Evolutionary conservation across 35 echinoderm and acorn worm species (phyloP).

Genomic region (Apostichopus japonicus): DNA sequence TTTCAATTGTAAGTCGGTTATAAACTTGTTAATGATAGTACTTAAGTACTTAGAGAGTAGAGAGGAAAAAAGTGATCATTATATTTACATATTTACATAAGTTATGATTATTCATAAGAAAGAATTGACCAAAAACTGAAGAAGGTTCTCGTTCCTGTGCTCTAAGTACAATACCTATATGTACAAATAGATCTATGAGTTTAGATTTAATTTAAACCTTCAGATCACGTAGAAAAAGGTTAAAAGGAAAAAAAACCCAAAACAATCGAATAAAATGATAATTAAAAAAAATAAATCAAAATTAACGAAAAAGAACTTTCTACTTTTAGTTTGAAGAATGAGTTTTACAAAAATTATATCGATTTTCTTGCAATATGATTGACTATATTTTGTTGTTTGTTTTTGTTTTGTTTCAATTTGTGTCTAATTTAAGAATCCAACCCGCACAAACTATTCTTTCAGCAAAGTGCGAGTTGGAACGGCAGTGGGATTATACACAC

Average conservation of each 20-base stretch:
- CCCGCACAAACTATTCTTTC: too few relatives aligned
- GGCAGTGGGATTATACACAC: too few relatives aligned
- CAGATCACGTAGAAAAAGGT: neutral
- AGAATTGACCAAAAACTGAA: neutral
- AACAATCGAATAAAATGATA: neutral
- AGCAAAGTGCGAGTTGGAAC: too few relatives aligned
- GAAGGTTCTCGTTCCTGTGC: neutral
- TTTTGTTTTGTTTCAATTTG: too few relatives aligned
- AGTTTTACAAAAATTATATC: neutral
- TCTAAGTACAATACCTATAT: constrained; percentile 40
- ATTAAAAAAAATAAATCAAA: neutral
- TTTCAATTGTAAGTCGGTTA: neutral
- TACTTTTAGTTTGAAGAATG: neutral
- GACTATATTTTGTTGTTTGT: neutral
- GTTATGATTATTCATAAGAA: constrained; percentile 16
- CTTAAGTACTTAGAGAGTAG: constrained; percentile 8
- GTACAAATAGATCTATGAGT: neutral
- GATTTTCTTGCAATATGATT: neutral
- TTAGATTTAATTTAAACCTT: neutral
- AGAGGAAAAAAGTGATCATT: neutral
- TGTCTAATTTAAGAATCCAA: too few relatives aligned
- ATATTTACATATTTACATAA: constrained; percentile 43
- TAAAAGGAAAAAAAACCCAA: neutral
- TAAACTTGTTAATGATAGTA: constrained; percentile 31
- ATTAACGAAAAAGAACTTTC: too few relatives aligned